phyloP scores from a whole-genome alignment of 1,140 invertebrate genomes.

The Paraescarpia echinospica region DNA sequence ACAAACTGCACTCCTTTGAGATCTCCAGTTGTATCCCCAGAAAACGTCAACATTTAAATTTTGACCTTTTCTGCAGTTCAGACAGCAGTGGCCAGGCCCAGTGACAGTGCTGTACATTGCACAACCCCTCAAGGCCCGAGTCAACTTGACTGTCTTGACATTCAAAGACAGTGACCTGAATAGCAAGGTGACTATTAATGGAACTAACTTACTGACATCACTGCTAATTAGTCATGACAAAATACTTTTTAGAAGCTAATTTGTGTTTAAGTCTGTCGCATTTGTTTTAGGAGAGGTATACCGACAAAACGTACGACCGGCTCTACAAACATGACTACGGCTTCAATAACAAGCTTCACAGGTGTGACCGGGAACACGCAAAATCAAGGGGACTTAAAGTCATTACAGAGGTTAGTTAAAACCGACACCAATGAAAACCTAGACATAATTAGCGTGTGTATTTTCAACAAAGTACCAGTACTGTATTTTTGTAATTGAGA shows the following conservation, averaged over 20 bases:
- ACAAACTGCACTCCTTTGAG: too few relatives aligned
- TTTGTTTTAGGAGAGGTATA: conserved; percentile 42
- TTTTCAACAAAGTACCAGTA: neutral
- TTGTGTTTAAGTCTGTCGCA: conserved; percentile 6
- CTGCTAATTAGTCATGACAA: too few relatives aligned
- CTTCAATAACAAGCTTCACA: conserved; percentile 55
- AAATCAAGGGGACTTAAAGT: conserved; percentile 53
- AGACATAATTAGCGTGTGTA: neutral
- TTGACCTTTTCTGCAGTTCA: too few relatives aligned
- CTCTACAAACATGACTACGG: conserved; percentile 43
- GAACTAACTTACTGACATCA: too few relatives aligned
- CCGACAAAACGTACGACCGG: conserved; percentile 47
- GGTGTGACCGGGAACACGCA: conserved; percentile 57
- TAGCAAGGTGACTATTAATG: too few relatives aligned
- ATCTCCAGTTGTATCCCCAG: too few relatives aligned
- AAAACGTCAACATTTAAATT: too few relatives aligned
- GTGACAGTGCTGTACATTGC: too few relatives aligned
- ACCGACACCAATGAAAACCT: neutral
- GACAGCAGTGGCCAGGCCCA: too few relatives aligned
- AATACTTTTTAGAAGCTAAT: neutral
- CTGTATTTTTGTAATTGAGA: neutral
- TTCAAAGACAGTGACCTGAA: too few relatives aligned
- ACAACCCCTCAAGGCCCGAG: too few relatives aligned
- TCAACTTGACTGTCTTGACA: too few relatives aligned
- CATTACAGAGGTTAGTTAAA: conserved; percentile 36